Conservation (phyloP, 1,140 invertebrate genomes). For the Onthophagus taurus region DNA sequence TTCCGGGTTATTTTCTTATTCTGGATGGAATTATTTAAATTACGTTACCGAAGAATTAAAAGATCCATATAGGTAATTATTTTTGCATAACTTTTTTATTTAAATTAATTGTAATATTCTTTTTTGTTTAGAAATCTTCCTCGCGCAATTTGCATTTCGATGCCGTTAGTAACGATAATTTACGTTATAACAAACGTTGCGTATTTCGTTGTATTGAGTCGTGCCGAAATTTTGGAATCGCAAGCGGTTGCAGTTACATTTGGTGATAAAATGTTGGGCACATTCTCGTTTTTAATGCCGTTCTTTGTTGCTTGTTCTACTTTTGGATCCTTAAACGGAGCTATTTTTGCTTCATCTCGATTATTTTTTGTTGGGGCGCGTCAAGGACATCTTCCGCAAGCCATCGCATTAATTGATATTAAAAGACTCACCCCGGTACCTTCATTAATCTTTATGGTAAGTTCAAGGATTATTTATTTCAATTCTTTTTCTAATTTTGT, state of each 20-base stretch:
- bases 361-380: slow-evolving; percentile 88
- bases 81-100: not conserved
- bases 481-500: no score
- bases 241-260: slow-evolving; percentile 89
- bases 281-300: slow-evolving; percentile 78
- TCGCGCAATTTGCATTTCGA: slow-evolving; percentile 80
- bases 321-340: slow-evolving; percentile 79
- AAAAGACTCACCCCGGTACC: slow-evolving; percentile 81
- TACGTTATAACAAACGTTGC: slow-evolving; percentile 86
- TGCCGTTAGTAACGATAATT: slow-evolving; percentile 81
- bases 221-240: slow-evolving; percentile 68
- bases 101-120: slow-evolving; percentile 14
- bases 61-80: slow-evolving; percentile 76
- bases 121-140: slow-evolving; percentile 72
- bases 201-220: slow-evolving; percentile 79
- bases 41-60: slow-evolving; percentile 90
- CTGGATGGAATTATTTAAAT: slow-evolving; percentile 87
- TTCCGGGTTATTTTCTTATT: slow-evolving; percentile 94
- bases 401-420: slow-evolving; percentile 80
- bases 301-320: slow-evolving; percentile 80
- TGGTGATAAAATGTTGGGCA: slow-evolving; percentile 68
- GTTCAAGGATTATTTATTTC: slow-evolving; percentile 24
- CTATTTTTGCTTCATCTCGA: slow-evolving; percentile 78
- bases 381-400: slow-evolving; percentile 79
- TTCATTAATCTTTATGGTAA: slow-evolving; percentile 84